Evolutionary conservation across 92 coral and sea anemone genomes (phyloP).

Genomic region (Zoanthus gigantus): DNA sequence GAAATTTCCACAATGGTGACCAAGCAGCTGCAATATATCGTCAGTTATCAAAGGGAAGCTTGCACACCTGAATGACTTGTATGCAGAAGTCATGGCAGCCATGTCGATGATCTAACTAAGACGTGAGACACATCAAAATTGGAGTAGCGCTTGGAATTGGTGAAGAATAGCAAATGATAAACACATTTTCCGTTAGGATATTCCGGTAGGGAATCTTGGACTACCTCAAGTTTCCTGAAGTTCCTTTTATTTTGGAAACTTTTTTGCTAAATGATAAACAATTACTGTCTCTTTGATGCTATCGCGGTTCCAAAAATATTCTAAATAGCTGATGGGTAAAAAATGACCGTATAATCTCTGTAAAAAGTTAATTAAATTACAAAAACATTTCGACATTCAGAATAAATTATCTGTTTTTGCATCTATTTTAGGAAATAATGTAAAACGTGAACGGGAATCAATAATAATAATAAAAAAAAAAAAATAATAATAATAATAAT

Average conservation of each 20-base stretch:
- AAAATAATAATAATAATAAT: too few species aligned
- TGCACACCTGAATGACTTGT: slow-evolving; percentile 5
- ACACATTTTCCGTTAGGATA: slow-evolving; percentile 39
- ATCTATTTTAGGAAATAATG: too few species aligned
- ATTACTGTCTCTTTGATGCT: too few species aligned
- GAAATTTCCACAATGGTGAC: too few species aligned
- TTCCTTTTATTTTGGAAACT: slow-evolving; percentile 24
- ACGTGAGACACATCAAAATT: not conserved
- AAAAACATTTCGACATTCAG: too few species aligned
- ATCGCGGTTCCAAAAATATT: too few species aligned
- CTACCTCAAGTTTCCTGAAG: slow-evolving; percentile 13
- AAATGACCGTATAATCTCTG: too few species aligned
- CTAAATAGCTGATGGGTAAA: too few species aligned
- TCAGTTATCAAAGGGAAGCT: slow-evolving; percentile 6
- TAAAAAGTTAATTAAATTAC: too few species aligned
- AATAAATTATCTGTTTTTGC: too few species aligned
- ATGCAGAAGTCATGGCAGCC: not conserved
- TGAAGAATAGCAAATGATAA: slow-evolving; percentile 38
- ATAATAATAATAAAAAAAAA: too few species aligned
- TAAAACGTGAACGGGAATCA: too few species aligned
- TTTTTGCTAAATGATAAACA: not conserved
- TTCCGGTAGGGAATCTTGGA: slow-evolving; percentile 29
- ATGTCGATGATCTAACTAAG: slow-evolving; percentile 11
- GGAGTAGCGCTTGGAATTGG: slow-evolving; percentile 27
- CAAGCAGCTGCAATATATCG: not conserved